Conservation (phyloP, 1,140 invertebrate species). For the Caenorhabditis elegans region WBcel235 BX284605.5:16357501-16358000, state of each 20-base stretch:
- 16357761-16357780: slow-evolving; percentile 66
- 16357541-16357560: too few relatives aligned
- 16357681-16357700: slow-evolving; percentile 46
- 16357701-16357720: slow-evolving; percentile 53
- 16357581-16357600: too few relatives aligned
- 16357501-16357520: too few relatives aligned
- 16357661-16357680: slow-evolving; percentile 40
- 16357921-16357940: slow-evolving; percentile 63
- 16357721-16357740: slow-evolving; percentile 64
- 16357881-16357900: slow-evolving; percentile 64
- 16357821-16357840: too few relatives aligned
- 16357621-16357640: neutral
- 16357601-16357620: too few relatives aligned
- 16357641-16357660: neutral
- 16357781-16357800: slow-evolving; percentile 61
- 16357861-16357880: slow-evolving; percentile 60
- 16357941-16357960: too few relatives aligned
- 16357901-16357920: slow-evolving; percentile 62
- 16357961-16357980: too few relatives aligned
- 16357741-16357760: slow-evolving; percentile 64
- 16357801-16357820: slow-evolving; percentile 53
- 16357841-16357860: too few relatives aligned
- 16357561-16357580: too few relatives aligned
- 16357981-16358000: too few relatives aligned
- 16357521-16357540: too few relatives aligned